These are phyloP conservation scores for Berghia stephanieae DNA, from an alignment of 1,140 invertebrate species.

Conservation along the genomic window DNA sequence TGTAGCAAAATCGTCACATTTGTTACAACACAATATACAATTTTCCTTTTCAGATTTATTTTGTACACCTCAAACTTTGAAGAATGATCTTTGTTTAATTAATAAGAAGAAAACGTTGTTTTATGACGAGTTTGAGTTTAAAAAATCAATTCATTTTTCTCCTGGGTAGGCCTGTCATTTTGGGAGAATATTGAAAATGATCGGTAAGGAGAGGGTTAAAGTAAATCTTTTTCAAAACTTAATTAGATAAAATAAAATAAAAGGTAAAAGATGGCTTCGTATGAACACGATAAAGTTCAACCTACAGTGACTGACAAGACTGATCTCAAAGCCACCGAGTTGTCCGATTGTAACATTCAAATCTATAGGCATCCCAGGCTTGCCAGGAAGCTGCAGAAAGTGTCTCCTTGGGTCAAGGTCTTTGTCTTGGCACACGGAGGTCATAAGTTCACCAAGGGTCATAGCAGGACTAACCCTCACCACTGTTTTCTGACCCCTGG, in stretches of 20 bases:
- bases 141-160: too few species aligned
- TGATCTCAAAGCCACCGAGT: constrained; percentile 51
- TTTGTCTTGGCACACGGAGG: constrained; percentile 83
- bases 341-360: constrained; percentile 49
- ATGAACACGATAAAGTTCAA: constrained; percentile 20
- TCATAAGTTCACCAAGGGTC: constrained; percentile 75
- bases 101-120: too few species aligned
- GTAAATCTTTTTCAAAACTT: too few species aligned
- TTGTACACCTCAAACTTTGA: too few species aligned
- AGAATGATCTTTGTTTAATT: too few species aligned
- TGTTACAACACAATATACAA: too few species aligned
- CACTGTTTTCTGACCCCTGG: constrained; percentile 83
- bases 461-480: constrained; percentile 77
- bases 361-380: constrained; percentile 53
- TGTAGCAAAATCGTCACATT: too few species aligned
- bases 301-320: constrained; percentile 49
- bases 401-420: constrained; percentile 79
- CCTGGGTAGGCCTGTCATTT: too few species aligned
- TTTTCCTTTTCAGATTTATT: too few species aligned
- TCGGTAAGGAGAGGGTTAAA: too few species aligned
- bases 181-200: too few species aligned
- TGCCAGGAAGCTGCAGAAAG: constrained; percentile 82
- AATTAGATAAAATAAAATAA: background rate
- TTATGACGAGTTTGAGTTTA: too few species aligned
- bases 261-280: background rate